These are phyloP conservation scores for Drosophila kohkoa DNA, from an alignment of 1,140 invertebrate species.

Conservation along the genomic window DNA sequence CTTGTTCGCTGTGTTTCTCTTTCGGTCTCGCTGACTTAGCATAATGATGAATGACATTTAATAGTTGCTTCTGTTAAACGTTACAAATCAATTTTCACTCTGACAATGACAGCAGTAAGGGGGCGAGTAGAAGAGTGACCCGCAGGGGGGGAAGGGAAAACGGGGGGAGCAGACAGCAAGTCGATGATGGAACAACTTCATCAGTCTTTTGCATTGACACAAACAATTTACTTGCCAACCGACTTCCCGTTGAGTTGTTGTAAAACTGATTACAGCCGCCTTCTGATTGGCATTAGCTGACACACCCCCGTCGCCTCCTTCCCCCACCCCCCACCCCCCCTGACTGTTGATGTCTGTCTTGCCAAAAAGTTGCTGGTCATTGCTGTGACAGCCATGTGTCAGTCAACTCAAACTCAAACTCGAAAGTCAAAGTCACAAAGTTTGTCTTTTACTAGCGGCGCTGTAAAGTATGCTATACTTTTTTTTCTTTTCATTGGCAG, in stretches of 20 bases:
- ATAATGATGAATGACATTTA: constrained; percentile 83
- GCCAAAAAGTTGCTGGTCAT: constrained; percentile 62
- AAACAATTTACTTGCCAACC: constrained; percentile 67
- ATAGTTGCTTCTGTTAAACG: constrained; percentile 67
- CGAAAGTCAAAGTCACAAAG: too few species aligned
- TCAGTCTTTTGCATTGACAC: constrained; percentile 62
- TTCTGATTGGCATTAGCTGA: constrained; percentile 73
- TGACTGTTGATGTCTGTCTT: background rate
- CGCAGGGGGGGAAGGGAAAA: too few species aligned
- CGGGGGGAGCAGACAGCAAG: background rate
- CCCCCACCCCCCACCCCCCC: background rate
- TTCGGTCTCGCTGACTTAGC: constrained; percentile 62
- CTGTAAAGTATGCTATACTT: constrained; percentile 42
- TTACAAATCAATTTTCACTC: constrained; percentile 80
- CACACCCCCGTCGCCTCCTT: background rate
- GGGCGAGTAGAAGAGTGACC: background rate
- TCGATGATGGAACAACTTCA: constrained; percentile 33
- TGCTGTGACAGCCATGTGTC: constrained; percentile 74
- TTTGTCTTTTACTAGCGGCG: background rate
- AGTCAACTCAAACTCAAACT: constrained; percentile 37
- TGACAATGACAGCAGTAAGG: constrained; percentile 18
- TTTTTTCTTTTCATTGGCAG: background rate
- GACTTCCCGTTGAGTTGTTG: constrained; percentile 30
- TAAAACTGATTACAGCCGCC: constrained; percentile 66
- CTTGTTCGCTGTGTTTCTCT: background rate